phyloP scores from a whole-genome alignment of 2,113 vertebrate genomes.

The Theropithecus gelada region DNA sequence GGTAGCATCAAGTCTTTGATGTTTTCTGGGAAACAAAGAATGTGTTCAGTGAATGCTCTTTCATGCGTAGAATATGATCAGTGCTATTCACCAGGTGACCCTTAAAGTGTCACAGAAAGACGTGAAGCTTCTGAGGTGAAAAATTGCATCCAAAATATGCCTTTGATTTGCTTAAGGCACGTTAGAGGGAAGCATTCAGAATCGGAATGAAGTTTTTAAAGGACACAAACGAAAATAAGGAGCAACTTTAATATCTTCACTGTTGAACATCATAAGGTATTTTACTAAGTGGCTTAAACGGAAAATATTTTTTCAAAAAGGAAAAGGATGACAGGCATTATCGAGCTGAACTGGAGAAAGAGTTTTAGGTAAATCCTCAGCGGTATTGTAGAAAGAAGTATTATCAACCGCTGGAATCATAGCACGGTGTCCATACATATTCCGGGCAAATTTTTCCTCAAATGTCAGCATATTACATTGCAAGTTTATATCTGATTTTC shows the following conservation, averaged over 20 bases:
- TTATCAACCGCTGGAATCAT: conserved; percentile 50
- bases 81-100: conserved; percentile 48
- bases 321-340: conserved; percentile 30
- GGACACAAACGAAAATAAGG: conserved; percentile 33
- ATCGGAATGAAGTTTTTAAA: not conserved
- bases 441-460: conserved; percentile 33
- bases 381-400: not conserved
- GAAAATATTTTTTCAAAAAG: conserved; percentile 46
- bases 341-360: conserved; percentile 6
- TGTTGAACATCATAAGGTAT: conserved; percentile 50
- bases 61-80: conserved; percentile 33
- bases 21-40: conserved; percentile 61
- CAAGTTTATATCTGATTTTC: conserved; percentile 60
- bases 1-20: conserved; percentile 40
- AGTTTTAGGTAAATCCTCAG: conserved; percentile 43
- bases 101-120: conserved; percentile 53
- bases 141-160: conserved; percentile 36
- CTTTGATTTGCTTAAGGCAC: conserved; percentile 68
- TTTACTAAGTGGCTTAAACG: conserved; percentile 59
- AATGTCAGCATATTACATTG: conserved; percentile 43
- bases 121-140: conserved; percentile 20
- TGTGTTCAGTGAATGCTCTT: conserved; percentile 11
- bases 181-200: conserved; percentile 24
- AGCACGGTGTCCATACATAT: conserved; percentile 20
- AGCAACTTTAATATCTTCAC: conserved; percentile 34